Percentiles rank a stretch among this genome's conserved stretches.
Conservation (phyloP, 2,113 vertebrate species). For the Corythoichthys intestinalis region DNA sequence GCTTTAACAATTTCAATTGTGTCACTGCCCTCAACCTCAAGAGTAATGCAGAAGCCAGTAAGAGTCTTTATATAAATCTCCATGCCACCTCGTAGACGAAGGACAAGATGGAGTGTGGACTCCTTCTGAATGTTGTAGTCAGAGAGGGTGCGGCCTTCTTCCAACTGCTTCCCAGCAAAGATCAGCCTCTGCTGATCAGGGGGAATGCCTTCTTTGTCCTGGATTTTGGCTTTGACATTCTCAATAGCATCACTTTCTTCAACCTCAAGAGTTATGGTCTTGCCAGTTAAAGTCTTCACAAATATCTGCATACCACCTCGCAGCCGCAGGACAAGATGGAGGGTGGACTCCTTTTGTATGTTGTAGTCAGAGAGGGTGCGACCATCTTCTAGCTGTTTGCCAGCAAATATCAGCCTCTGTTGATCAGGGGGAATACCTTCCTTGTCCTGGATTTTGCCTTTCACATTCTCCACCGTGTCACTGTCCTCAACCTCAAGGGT, state of each 20-base stretch:
- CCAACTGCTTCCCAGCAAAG: conserved; percentile 1
- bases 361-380: background rate
- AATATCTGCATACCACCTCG: background rate
- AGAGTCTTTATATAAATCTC: conserved; percentile 3
- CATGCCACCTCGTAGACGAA: background rate
- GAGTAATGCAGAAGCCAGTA: background rate
- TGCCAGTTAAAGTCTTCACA: background rate
- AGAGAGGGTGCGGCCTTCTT: background rate
- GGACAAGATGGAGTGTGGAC: background rate
- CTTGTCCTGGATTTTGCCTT: background rate
- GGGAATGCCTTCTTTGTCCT: background rate
- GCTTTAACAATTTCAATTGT: background rate
- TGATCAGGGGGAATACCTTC: background rate
- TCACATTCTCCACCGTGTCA: background rate
- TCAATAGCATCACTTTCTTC: background rate
- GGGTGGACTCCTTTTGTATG: background rate
- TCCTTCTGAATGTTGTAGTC: conserved; percentile 3
- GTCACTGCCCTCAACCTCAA: conserved; percentile 1
- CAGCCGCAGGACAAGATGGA: background rate
- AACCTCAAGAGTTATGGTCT: background rate
- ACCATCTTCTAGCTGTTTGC: background rate
- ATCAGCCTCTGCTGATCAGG: background rate
- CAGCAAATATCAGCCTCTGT: background rate
- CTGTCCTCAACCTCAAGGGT: background rate
- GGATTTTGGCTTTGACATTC: background rate